phyloP scores from a whole-genome alignment of 1,140 invertebrate genomes.

The Brevipalpus yothersi region DNA sequence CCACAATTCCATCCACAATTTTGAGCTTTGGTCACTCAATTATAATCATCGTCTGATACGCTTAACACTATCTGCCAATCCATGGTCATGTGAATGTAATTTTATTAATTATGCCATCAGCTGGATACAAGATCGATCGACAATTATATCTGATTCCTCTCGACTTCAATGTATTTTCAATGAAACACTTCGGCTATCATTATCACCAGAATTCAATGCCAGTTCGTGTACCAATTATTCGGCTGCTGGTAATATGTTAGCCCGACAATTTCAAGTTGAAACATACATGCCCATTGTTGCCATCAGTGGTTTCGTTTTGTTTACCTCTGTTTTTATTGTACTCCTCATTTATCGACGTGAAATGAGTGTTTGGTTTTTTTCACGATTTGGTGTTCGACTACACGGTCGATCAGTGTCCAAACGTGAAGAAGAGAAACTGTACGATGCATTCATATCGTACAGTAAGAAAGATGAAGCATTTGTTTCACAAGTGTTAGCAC shows the following conservation, averaged over 20 bases:
- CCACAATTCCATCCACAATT: conserved; percentile 51
- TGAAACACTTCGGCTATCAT: conserved; percentile 17
- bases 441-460: conserved; percentile 77
- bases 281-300: background rate
- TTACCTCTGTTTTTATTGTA: conserved; percentile 37
- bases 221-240: conserved; percentile 30
- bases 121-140: conserved; percentile 33
- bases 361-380: conserved; percentile 20
- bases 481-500: conserved; percentile 51
- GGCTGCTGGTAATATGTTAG: background rate
- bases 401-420: conserved; percentile 22
- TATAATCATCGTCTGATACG: conserved; percentile 38
- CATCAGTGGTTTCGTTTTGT: conserved; percentile 21
- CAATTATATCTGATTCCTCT: conserved; percentile 45
- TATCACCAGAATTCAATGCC: conserved; percentile 34
- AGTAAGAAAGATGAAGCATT: conserved; percentile 71
- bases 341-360: conserved; percentile 30
- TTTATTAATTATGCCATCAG: conserved; percentile 32
- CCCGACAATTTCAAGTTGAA: conserved; percentile 1
- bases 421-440: conserved; percentile 45
- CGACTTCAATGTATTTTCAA: conserved; percentile 54
- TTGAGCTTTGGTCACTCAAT: conserved; percentile 57
- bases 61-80: conserved; percentile 47
- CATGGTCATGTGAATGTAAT: conserved; percentile 68
- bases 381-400: conserved; percentile 33